phyloP scores from a whole-genome alignment of 2,888 invertebrate species.

The Melikaiella ostensackeni region DNA sequence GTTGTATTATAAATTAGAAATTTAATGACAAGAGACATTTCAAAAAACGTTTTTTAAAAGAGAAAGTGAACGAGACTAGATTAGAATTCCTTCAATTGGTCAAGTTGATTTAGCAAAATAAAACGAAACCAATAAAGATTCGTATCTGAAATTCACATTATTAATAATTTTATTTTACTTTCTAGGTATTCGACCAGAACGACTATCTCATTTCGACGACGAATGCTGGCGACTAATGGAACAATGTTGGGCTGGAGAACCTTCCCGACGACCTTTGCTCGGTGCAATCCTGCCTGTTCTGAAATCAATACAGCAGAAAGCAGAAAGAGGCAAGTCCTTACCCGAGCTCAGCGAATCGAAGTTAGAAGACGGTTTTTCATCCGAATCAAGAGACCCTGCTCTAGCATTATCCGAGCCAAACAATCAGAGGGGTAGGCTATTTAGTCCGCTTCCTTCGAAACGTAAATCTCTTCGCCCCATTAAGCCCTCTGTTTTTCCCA shows the following conservation, averaged over 20 bases:
- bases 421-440: constrained; percentile 72
- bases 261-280: constrained; percentile 85
- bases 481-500: constrained; percentile 68
- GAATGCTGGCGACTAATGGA: constrained; percentile 92
- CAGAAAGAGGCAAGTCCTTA: constrained; percentile 69
- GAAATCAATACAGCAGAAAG: constrained; percentile 78
- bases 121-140: no score
- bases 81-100: no score
- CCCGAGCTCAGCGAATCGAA: constrained; percentile 57
- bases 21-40: no score
- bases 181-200: constrained; percentile 89
- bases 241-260: constrained; percentile 89
- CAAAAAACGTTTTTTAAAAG: no score
- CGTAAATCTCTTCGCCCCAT: constrained; percentile 63
- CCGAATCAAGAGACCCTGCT: constrained; percentile 64
- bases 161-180: constrained; percentile 16
- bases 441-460: constrained; percentile 53
- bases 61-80: no score
- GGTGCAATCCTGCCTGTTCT: constrained; percentile 87
- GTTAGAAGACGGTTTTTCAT: constrained; percentile 58
- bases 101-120: no score
- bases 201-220: constrained; percentile 85
- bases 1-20: no score
- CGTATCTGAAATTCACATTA: no score
- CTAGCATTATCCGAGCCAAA: constrained; percentile 70